A percentile compares a stretch with the other conserved stretches of the same genome.
Evolutionary conservation across 2,888 invertebrate species (phyloP).

Genomic region (Axea sp.): DNA sequence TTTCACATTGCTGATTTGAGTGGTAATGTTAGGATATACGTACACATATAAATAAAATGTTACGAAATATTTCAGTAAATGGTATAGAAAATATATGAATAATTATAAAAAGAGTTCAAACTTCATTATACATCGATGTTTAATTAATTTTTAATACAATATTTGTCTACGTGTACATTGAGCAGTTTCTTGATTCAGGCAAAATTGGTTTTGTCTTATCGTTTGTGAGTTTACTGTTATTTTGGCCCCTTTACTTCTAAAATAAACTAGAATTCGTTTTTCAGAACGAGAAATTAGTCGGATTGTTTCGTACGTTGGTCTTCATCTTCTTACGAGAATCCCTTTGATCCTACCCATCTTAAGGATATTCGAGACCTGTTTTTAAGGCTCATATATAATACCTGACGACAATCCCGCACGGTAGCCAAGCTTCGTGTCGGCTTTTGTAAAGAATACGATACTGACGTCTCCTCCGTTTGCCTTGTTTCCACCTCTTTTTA

Average conservation of each 20-base stretch:
- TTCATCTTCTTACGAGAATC: constrained; percentile 69
- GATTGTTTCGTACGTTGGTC: constrained; percentile 70
- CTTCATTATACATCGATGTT: no score
- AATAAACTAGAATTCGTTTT: background rate
- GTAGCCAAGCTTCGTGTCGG: constrained; percentile 59
- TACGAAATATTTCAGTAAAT: no score
- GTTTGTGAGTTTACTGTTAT: no score
- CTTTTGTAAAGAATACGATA: constrained; percentile 62
- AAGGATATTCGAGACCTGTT: constrained; percentile 62
- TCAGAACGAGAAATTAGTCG: constrained; percentile 69
- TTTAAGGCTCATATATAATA: constrained; percentile 60
- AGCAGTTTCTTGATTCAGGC: no score
- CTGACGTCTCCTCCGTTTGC: constrained; percentile 36
- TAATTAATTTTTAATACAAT: no score
- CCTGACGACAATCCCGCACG: constrained; percentile 40
- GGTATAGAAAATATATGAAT: no score
- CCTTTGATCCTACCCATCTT: constrained; percentile 57
- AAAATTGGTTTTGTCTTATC: no score
- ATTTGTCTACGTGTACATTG: no score
- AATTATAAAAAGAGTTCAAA: no score
- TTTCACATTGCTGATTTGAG: no score
- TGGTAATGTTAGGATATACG: no score
- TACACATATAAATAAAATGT: no score
- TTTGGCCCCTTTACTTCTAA: constrained; percentile 12
- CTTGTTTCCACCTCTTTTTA: constrained; percentile 46